phyloP scores from a whole-genome alignment of 2,888 invertebrate species.

The Uloborus plumipes region DNA sequence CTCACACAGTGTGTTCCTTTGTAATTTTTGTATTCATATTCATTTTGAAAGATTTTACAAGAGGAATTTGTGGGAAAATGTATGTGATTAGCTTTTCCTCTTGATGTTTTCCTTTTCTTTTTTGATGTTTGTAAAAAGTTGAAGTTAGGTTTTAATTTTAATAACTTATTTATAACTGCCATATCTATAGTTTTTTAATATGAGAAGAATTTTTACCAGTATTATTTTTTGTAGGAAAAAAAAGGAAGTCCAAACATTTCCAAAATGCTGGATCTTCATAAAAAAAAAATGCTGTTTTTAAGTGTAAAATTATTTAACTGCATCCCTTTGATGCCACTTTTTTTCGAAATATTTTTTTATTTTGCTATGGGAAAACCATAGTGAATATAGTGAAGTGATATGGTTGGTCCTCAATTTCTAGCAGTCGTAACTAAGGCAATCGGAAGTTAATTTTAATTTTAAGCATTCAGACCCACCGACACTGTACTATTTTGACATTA shows the following conservation, averaged over 20 bases:
- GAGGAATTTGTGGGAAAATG: conserved; percentile 34
- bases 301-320: conserved; percentile 62
- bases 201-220: conserved; percentile 64
- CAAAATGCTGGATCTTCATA: conserved; percentile 48
- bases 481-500: conserved; percentile 46
- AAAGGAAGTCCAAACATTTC: conserved; percentile 49
- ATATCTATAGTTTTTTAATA: conserved; percentile 65
- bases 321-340: conserved; percentile 64
- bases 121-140: conserved; percentile 63
- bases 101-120: conserved; percentile 47
- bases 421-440: conserved; percentile 52
- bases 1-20: conserved; percentile 59
- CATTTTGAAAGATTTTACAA: conserved; percentile 60
- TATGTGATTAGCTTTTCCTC: conserved; percentile 49
- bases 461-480: conserved; percentile 50
- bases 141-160: conserved; percentile 65
- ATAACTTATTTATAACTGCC: conserved; percentile 65
- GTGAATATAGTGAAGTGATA: conserved; percentile 39
- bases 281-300: conserved; percentile 65
- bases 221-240: conserved; percentile 65
- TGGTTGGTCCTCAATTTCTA: conserved; percentile 38
- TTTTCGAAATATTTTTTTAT: conserved; percentile 58
- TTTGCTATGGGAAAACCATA: conserved; percentile 35
- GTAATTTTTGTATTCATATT: conserved; percentile 64
- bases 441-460: conserved; percentile 19